These are phyloP conservation scores for Atherinosoma microstoma DNA, from an alignment of 2,797 vertebrate species.

Conservation along the genomic window DNA sequence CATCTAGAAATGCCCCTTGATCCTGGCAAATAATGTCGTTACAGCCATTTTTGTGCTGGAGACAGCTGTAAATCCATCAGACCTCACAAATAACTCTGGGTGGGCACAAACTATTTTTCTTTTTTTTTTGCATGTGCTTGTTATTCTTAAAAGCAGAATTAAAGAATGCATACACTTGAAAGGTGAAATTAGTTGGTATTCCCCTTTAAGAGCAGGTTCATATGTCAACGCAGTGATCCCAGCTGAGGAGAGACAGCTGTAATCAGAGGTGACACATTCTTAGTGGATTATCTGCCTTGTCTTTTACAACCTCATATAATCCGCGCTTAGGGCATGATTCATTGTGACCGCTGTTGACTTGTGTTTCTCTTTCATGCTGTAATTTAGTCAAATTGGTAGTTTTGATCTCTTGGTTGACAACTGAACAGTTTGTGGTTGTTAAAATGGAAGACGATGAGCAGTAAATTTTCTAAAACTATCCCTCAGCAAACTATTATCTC, in stretches of 20 bases:
- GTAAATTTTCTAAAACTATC: slow-evolving; percentile 68
- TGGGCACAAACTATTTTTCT: slow-evolving; percentile 2
- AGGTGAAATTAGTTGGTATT: slow-evolving; percentile 19
- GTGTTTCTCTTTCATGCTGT: slow-evolving; percentile 52
- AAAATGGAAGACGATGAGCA: slow-evolving; percentile 56
- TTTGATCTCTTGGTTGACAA: slow-evolving; percentile 72
- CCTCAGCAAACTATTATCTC: slow-evolving; percentile 54
- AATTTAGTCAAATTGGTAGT: slow-evolving; percentile 71
- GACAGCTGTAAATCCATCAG: background rate
- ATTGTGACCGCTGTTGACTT: slow-evolving; percentile 61
- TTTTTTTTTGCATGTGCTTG: background rate
- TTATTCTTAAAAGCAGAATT: slow-evolving; percentile 20
- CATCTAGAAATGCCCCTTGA: slow-evolving; percentile 17
- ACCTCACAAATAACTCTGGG: slow-evolving; percentile 10
- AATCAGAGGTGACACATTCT: slow-evolving; percentile 73
- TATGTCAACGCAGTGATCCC: slow-evolving; percentile 63
- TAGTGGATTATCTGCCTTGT: slow-evolving; percentile 68
- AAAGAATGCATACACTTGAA: slow-evolving; percentile 15
- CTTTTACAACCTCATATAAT: slow-evolving; percentile 73
- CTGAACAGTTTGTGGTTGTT: slow-evolving; percentile 60
- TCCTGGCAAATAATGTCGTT: slow-evolving; percentile 20
- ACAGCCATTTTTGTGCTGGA: slow-evolving; percentile 13
- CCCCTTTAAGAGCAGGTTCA: slow-evolving; percentile 55
- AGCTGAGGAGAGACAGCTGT: slow-evolving; percentile 61
- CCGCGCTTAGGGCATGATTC: slow-evolving; percentile 58